Evolutionary conservation across 2,113 vertebrate species (phyloP).

Genomic region (Lampris incognitus): DNA sequence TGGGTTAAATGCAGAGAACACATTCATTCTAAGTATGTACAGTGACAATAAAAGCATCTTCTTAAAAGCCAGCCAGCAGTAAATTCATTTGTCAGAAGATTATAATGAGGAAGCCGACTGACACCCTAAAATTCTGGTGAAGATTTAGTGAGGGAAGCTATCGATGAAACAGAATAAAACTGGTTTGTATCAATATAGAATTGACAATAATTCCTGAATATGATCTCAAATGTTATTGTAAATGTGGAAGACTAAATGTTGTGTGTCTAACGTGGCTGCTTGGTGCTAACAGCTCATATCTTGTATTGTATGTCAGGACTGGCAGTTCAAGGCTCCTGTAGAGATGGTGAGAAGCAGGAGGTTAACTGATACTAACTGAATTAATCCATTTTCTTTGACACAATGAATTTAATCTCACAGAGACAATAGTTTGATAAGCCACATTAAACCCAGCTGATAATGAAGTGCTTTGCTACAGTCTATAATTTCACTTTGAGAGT

Average conservation of each 20-base stretch:
- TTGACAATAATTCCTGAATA: too few relatives aligned
- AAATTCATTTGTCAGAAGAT: too few relatives aligned
- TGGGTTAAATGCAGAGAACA: too few relatives aligned
- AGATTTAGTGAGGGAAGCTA: too few relatives aligned
- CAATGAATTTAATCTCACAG: conserved; percentile 71
- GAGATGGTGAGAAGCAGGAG: conserved; percentile 33
- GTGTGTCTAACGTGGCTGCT: not conserved
- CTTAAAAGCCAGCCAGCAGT: too few relatives aligned
- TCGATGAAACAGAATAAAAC: too few relatives aligned
- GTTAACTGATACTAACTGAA: conserved; percentile 49
- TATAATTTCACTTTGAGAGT: conserved; percentile 67
- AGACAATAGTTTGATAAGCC: conserved; percentile 67
- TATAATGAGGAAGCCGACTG: too few relatives aligned
- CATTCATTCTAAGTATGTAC: too few relatives aligned
- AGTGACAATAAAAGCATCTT: too few relatives aligned
- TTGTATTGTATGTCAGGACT: conserved; percentile 48
- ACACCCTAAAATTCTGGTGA: too few relatives aligned
- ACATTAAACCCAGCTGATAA: conserved; percentile 62
- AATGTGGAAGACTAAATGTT: conserved; percentile 14
- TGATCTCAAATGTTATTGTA: not conserved
- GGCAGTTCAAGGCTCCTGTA: conserved; percentile 19
- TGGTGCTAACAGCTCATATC: conserved; percentile 44
- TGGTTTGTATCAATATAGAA: too few relatives aligned
- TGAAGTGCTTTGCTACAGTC: conserved; percentile 52
- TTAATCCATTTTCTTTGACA: conserved; percentile 65